Conservation (phyloP, 2,113 vertebrate genomes). For the Cheirogaleus medius region DNA sequence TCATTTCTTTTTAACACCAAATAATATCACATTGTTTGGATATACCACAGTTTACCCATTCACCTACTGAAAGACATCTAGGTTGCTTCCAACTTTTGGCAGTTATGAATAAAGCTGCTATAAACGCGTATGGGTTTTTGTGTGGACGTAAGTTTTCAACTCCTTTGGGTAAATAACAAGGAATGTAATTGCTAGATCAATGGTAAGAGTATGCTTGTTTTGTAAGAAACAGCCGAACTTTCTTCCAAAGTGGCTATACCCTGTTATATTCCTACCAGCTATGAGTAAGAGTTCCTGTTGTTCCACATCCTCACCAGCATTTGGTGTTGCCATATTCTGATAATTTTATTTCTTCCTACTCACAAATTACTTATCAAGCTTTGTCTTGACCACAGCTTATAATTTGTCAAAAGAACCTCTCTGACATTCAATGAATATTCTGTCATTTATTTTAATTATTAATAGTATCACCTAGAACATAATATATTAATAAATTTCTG, state of each 20-base stretch:
- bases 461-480: constrained; percentile 85
- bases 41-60: background rate
- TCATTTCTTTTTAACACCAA: background rate
- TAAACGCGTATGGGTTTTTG: background rate
- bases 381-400: constrained; percentile 88
- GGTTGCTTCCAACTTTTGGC: background rate
- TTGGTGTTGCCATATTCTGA: background rate
- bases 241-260: background rate
- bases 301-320: background rate
- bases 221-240: background rate
- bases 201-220: background rate
- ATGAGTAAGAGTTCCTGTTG: background rate
- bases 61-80: background rate
- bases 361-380: background rate
- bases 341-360: background rate
- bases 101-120: background rate
- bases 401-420: constrained; percentile 92
- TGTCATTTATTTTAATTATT: constrained; percentile 83
- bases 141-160: background rate
- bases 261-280: background rate
- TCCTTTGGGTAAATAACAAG: background rate
- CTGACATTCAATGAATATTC: constrained; percentile 86
- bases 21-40: background rate
- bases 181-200: background rate
- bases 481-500: background rate